Percentiles rank a stretch among this genome's conserved stretches.
phyloP scores from a whole-genome alignment of 2,888 invertebrate genomes.

The Apotomis turbidana region DNA sequence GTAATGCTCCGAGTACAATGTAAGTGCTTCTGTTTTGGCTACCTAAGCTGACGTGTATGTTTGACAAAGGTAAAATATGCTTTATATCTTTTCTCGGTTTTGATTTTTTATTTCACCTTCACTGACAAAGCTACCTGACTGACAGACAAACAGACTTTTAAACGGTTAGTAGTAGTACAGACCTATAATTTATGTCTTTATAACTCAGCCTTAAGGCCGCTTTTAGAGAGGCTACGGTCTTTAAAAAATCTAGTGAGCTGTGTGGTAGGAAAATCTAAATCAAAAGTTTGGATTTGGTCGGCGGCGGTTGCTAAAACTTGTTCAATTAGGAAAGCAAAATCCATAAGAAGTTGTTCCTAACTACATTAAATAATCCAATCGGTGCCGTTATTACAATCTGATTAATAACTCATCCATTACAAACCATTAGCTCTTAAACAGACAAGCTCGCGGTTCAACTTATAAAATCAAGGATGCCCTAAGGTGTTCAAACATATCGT shows the following conservation, averaged over 20 bases:
- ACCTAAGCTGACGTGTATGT: not conserved
- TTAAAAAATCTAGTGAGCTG: no score
- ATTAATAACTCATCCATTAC: conserved; percentile 51
- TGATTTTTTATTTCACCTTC: not conserved
- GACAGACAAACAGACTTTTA: no score
- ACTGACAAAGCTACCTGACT: not conserved
- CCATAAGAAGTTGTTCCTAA: not conserved
- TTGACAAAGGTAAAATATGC: not conserved
- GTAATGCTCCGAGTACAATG: conserved; percentile 11
- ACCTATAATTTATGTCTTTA: no score
- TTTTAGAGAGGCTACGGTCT: no score
- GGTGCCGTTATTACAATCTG: conserved; percentile 37
- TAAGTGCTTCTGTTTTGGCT: conserved; percentile 34
- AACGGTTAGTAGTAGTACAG: no score
- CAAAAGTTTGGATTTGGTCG: no score
- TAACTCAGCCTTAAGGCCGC: no score
- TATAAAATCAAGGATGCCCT: conserved; percentile 48
- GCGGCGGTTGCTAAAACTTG: not conserved
- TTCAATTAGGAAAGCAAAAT: not conserved
- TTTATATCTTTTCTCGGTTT: not conserved
- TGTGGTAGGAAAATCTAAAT: not conserved
- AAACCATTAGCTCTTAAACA: conserved; percentile 57
- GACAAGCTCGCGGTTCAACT: conserved; percentile 49
- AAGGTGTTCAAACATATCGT: conserved; percentile 51
- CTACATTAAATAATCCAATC: conserved; percentile 3